Evolutionary conservation across 2,888 invertebrate genomes (phyloP), one percentile per base, ranked within the genome.

Genomic region (Aleiodes alternator): DNA sequence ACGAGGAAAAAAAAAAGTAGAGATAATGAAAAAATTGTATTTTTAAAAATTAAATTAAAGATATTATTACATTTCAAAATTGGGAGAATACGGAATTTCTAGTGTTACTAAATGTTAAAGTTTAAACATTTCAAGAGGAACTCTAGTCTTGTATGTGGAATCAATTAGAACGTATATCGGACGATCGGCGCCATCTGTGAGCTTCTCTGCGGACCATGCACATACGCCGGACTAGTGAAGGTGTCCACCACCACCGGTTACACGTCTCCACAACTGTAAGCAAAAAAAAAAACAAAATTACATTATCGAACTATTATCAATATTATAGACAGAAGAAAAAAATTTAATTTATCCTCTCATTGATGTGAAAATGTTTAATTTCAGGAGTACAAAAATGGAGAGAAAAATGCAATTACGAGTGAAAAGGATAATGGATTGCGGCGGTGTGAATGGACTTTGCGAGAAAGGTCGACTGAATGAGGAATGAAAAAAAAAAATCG

Each of bases 101-200:
- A 66, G 43, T 48, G 16, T 23, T n/a, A n/a, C n/a, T n/a, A n/a
- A n/a, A n/a, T n/a, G n/a, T n/a, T n/a, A n/a, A n/a, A n/a, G n/a
- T n/a, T n/a, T n/a, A n/a, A n/a, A n/a, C n/a, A n/a, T n/a, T n/a
- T 29, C 23, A 12, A 50, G 8, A 4, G 12, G 23, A 48, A 51
- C 4, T 14, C 48, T 23, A 16, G 23, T 23, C 2, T 23, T 23
- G 23, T 23, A 4, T 34, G 23, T 50, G 50, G 4, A 23, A 57
- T 8, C 12, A 57, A 66, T 50, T 66, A 12, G 59, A 23, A 7
- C 76, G 75, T 70, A 77, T 79, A 80, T 68, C 75, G 76, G 51
- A 78, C 81, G 59, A 73, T 77, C 64, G 69, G 78, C 79, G 80
- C 81, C 81, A 81, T 81, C 81, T 81, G 76, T 81, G 82, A 79